These are phyloP conservation scores for Hestina assimilis DNA, from an alignment of 1,140 invertebrate species.

Conservation along the genomic window DNA sequence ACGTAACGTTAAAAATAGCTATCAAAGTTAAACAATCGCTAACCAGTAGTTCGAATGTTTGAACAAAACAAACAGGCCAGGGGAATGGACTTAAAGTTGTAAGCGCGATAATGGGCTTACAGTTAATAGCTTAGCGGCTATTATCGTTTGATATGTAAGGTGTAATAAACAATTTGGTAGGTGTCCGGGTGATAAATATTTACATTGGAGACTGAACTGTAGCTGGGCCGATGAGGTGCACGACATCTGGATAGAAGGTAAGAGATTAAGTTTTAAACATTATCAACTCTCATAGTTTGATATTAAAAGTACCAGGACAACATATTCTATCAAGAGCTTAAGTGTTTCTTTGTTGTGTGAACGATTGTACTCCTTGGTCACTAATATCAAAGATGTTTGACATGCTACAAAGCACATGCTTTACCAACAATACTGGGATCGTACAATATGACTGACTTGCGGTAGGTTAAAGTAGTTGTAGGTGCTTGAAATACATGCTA, in stretches of 20 bases:
- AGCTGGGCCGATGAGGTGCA: constrained; percentile 22
- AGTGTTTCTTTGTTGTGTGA: too few relatives aligned
- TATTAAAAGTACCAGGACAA: too few relatives aligned
- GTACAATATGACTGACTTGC: too few relatives aligned
- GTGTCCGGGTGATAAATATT: constrained; percentile 41
- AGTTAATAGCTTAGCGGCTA: constrained; percentile 1
- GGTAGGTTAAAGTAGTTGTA: too few relatives aligned
- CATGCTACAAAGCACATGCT: too few relatives aligned
- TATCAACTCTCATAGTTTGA: too few relatives aligned
- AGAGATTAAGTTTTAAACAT: constrained; percentile 10
- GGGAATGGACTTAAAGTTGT: constrained; percentile 31
- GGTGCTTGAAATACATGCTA: too few relatives aligned
- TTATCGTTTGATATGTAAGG: constrained; percentile 15
- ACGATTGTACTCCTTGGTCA: too few relatives aligned
- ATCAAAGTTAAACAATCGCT: constrained; percentile 52
- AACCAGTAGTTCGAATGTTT: constrained; percentile 42
- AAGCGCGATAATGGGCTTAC: constrained; percentile 18
- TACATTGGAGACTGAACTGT: constrained; percentile 37
- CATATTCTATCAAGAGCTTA: too few relatives aligned
- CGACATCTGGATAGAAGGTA: constrained; percentile 25
- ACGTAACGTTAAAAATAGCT: constrained; percentile 45
- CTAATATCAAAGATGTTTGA: too few relatives aligned
- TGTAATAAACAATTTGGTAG: constrained; percentile 33
- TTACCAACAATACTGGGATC: too few relatives aligned
- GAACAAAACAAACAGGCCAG: constrained; percentile 39